These are phyloP conservation scores for Pristionchus pacificus DNA, from an alignment of 1,140 invertebrate species.

Conservation along the genomic window DNA sequence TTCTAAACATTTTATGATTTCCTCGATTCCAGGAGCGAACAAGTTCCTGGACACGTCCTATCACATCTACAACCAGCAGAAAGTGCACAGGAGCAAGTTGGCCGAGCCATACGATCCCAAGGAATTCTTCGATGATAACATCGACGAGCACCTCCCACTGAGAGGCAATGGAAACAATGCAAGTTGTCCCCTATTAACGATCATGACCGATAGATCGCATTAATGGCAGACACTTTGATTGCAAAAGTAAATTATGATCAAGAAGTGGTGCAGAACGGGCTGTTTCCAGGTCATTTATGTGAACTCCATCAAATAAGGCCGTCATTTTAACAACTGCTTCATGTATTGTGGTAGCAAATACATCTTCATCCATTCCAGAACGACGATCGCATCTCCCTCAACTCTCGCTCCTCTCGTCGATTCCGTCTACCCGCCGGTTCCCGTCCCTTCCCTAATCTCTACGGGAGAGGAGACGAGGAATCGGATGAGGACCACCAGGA, in stretches of 20 bases:
- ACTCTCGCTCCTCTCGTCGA: background rate
- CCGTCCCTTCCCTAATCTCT: background rate
- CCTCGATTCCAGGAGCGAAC: no score
- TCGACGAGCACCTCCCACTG: background rate
- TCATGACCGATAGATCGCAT: no score
- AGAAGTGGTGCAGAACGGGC: no score
- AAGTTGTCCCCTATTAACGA: no score
- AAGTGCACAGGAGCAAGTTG: constrained; percentile 22
- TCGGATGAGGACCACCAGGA: background rate
- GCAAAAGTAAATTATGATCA: no score
- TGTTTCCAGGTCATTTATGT: no score
- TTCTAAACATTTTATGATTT: no score
- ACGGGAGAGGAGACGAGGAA: background rate
- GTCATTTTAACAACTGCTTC: no score
- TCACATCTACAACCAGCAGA: constrained; percentile 41
- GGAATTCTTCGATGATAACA: background rate
- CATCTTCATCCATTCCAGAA: background rate
- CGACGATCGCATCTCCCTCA: background rate
- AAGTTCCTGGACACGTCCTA: constrained; percentile 41
- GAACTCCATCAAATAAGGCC: no score
- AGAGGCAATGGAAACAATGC: background rate
- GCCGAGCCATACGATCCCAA: background rate
- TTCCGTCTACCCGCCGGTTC: no score
- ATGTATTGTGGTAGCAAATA: no score
- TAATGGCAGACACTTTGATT: no score